Base-by-base conservation (phyloP, 2,888 invertebrate species). In the Matsumyia berberina region DNA sequence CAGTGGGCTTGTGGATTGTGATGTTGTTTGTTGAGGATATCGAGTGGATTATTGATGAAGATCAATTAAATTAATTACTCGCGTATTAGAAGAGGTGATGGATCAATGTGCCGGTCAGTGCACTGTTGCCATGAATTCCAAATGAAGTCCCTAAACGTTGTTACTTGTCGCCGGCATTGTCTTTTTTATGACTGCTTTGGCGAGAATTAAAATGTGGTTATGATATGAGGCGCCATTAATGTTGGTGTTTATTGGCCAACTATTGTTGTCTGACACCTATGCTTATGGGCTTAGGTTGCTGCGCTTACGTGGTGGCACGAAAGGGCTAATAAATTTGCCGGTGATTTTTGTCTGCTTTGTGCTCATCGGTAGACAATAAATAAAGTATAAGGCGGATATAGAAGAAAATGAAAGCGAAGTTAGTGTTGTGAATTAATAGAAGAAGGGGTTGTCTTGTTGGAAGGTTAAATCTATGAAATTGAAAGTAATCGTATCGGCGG, bases 31-130 rank as follows among this genome's bases (percentile, higher is more conserved):
- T 35, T 53, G 60, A 60, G 67, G 80, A 73, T 74, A 74, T 76
- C 57, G 42, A 35, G 37, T 73, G 55, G 64, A 64, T 79, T 85
- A 74, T 85, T 74, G 85, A 85, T 80, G 85, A 80, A 80, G 80
- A 80, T 85, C 79, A 76, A 81, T 81, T 74, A 83, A 80, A 85
- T 85, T 85, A 85, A 85, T 85, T 85, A 85, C 80, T 85, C 42
- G 85, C 66, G 80, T 85, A 85, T 80, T 76, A 76, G 74, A 58
- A 19, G 60, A 66, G 53, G 46, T 76, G 76, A 70, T 58, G 76
- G 67, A 83, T 83, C 78, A 67, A 83, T 67, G 73, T 46, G 66
- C 46, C 72, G 67, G 70, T 58, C 66, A 70, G 37, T 82, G 58
- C 35, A 33, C 39, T 39, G 55, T 49, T 53, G 83, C 15, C 42